A percentile compares a stretch with the other conserved stretches of the same genome.
These are phyloP conservation scores for Paramisgurnus dabryanus DNA, from an alignment of 2,113 vertebrate genomes.

Conservation along the genomic window DNA sequence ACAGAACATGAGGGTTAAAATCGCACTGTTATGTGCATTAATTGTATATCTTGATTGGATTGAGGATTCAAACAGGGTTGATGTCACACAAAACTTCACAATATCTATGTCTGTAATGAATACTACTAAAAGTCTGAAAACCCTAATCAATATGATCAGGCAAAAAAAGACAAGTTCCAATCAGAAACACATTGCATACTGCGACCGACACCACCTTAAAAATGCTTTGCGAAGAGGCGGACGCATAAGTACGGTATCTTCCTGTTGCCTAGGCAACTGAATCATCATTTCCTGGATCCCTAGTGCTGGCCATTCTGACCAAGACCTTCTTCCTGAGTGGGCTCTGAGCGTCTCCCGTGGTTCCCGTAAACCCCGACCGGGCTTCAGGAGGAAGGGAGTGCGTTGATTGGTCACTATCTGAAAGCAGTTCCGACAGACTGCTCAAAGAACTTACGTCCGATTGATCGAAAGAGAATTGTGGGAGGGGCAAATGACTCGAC, in stretches of 20 bases:
- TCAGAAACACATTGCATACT: slow-evolving; percentile 51
- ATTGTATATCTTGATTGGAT: slow-evolving; percentile 1
- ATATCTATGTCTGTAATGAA: slow-evolving; percentile 20
- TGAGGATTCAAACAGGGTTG: neutral
- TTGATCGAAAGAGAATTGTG: slow-evolving; percentile 79
- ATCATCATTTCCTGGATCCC: slow-evolving; percentile 40
- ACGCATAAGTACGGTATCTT: neutral
- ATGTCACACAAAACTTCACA: slow-evolving; percentile 25
- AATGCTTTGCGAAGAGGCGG: slow-evolving; percentile 32
- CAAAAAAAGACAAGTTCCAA: slow-evolving; percentile 35
- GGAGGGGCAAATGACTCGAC: slow-evolving; percentile 71
- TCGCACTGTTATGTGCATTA: neutral
- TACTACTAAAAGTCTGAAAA: slow-evolving; percentile 23
- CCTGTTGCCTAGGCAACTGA: slow-evolving; percentile 31
- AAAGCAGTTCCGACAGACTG: slow-evolving; percentile 67
- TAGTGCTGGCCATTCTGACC: slow-evolving; percentile 43
- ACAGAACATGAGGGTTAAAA: slow-evolving; percentile 31
- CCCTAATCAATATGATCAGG: slow-evolving; percentile 58
- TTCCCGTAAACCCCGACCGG: slow-evolving; percentile 53
- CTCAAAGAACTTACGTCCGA: slow-evolving; percentile 70
- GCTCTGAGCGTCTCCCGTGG: slow-evolving; percentile 61
- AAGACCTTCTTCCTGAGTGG: slow-evolving; percentile 65
- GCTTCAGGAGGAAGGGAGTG: slow-evolving; percentile 49
- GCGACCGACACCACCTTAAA: slow-evolving; percentile 8
- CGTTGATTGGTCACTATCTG: slow-evolving; percentile 66